Conservation (phyloP, 1,140 invertebrate species). For the Ridgeia piscesae region DNA sequence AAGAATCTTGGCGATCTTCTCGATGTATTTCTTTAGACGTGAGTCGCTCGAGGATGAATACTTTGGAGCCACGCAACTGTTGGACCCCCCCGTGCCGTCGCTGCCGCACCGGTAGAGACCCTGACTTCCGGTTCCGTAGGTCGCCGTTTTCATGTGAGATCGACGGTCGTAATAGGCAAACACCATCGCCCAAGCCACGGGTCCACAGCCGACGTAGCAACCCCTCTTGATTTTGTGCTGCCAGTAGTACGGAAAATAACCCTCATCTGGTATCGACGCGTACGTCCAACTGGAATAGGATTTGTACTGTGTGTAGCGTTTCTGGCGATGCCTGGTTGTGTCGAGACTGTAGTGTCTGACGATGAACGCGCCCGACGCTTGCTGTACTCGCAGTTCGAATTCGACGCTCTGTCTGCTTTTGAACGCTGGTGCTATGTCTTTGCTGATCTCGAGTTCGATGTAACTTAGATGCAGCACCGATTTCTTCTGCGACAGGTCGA, state of each 20-base stretch:
- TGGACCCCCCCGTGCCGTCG: slow-evolving; percentile 26
- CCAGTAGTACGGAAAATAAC: slow-evolving; percentile 28
- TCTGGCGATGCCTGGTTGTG: slow-evolving; percentile 6
- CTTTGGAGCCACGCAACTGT: slow-evolving; percentile 18
- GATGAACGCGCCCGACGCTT: slow-evolving; percentile 4
- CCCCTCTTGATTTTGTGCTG: slow-evolving; percentile 25
- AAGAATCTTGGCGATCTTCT: slow-evolving; percentile 3
- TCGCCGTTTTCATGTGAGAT: slow-evolving; percentile 9
- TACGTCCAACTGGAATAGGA: slow-evolving; percentile 4
- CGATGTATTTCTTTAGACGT: slow-evolving; percentile 15
- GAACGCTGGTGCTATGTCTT: not conserved
- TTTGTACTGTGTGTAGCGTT: slow-evolving; percentile 19
- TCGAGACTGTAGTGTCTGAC: not conserved
- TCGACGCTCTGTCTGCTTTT: not conserved
- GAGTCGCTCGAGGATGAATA: not conserved
- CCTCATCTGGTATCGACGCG: slow-evolving; percentile 22
- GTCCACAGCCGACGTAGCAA: slow-evolving; percentile 32
- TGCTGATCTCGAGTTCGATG: not conserved
- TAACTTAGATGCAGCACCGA: not conserved
- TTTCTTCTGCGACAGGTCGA: not conserved
- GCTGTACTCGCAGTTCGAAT: not conserved
- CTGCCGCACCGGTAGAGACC: slow-evolving; percentile 25
- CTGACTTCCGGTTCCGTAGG: slow-evolving; percentile 22
- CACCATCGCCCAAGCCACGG: slow-evolving; percentile 33
- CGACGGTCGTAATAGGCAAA: slow-evolving; percentile 33